Conservation (phyloP, 2,888 invertebrate species). For the Ormyrus labotus region DNA sequence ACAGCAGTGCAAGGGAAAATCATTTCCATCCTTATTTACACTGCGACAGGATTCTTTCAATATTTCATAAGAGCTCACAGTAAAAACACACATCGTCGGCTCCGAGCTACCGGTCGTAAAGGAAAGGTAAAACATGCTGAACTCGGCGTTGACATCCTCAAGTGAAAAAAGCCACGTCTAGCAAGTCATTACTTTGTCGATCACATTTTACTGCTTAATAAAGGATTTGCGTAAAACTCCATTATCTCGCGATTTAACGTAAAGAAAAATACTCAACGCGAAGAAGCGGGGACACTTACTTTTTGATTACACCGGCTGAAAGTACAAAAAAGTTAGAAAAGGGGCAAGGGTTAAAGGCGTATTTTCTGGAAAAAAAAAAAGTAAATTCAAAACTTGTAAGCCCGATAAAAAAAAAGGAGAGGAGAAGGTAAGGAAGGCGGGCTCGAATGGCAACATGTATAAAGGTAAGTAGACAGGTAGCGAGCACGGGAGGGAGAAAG, state of each 20-base stretch:
- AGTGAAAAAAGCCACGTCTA: not conserved
- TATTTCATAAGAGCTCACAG: conserved; percentile 30
- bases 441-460: conserved; percentile 32
- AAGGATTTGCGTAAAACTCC: no score
- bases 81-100: not conserved
- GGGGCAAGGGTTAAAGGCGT: not conserved
- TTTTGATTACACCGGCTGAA: not conserved
- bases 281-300: not conserved
- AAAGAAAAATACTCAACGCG: no score
- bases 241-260: not conserved
- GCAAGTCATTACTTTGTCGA: no score
- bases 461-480: conserved; percentile 48
- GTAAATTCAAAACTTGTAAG: conserved; percentile 38
- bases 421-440: not conserved
- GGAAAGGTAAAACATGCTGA: not conserved
- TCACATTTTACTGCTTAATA: no score
- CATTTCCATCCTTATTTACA: conserved; percentile 40
- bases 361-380: conserved; percentile 18
- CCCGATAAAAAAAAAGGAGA: not conserved
- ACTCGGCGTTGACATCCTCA: not conserved
- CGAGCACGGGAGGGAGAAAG: conserved; percentile 3
- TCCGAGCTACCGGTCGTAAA: not conserved
- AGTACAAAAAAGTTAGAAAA: not conserved
- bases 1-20: conserved; percentile 7
- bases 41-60: conserved; percentile 23